Evolutionary conservation across 2,113 vertebrate genomes (phyloP).

Genomic region (Amphiprion ocellaris): DNA sequence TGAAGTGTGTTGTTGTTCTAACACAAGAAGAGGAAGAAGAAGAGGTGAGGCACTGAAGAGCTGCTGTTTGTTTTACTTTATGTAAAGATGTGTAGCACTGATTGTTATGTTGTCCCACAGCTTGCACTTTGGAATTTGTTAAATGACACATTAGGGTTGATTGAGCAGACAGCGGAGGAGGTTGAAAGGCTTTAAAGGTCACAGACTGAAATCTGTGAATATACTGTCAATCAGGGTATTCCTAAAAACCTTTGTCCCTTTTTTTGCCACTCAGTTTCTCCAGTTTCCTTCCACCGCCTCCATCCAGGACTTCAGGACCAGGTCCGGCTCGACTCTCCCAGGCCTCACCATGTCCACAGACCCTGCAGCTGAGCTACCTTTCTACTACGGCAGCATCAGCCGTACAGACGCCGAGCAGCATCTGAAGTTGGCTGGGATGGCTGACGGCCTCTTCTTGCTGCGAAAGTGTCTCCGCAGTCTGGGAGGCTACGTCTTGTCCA

Average conservation of each 20-base stretch:
- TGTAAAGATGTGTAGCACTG: not conserved
- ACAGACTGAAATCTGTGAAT: not conserved
- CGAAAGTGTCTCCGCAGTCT: constrained; percentile 95
- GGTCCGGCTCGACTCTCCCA: not conserved
- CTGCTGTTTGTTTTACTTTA: not conserved
- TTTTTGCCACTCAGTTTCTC: constrained; percentile 3
- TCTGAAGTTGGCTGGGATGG: constrained; percentile 94
- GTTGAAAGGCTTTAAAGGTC: not conserved
- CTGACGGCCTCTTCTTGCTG: constrained; percentile 93
- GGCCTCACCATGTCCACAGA: constrained; percentile 87
- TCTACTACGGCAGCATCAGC: constrained; percentile 96
- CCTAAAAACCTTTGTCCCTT: not conserved
- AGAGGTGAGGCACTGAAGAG: not conserved
- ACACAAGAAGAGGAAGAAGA: not conserved
- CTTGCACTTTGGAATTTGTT: not conserved
- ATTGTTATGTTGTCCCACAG: not conserved
- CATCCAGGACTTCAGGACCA: constrained; percentile 18
- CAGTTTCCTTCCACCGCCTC: constrained; percentile 16
- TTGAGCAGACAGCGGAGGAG: not conserved
- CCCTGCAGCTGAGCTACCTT: constrained; percentile 92
- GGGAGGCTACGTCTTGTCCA: constrained; percentile 94
- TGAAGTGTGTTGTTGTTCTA: not conserved
- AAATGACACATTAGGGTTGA: not conserved
- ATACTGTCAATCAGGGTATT: not conserved
- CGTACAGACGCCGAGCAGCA: constrained; percentile 92